Evolutionary conservation across 2,888 invertebrate genomes (phyloP).

Genomic region (Adineta ricciae): DNA sequence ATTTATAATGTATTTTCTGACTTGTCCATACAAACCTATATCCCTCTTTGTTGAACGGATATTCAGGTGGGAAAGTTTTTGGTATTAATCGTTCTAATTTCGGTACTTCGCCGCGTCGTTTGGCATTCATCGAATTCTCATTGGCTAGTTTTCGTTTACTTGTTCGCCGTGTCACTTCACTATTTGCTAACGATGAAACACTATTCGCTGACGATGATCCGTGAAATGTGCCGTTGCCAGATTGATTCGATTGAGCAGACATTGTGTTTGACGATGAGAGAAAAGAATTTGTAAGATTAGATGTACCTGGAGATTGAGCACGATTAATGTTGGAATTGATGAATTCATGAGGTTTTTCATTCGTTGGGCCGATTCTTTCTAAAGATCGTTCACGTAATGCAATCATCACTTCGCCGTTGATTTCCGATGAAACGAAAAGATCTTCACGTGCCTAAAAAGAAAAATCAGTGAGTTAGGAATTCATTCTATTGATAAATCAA

Average conservation of each 20-base stretch:
- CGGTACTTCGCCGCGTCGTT: slow-evolving; percentile 27
- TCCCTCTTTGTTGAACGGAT: slow-evolving; percentile 96
- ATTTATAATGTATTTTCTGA: slow-evolving; percentile 51
- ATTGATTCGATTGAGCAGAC: not conserved
- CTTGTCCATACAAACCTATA: slow-evolving; percentile 53
- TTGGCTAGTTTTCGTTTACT: slow-evolving; percentile 28
- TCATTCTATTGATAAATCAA: not conserved
- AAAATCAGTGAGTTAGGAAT: not conserved
- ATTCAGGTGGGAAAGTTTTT: slow-evolving; percentile 56
- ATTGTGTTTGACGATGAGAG: not conserved
- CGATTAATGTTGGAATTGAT: not conserved
- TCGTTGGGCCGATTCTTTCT: slow-evolving; percentile 33
- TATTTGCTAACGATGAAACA: not conserved
- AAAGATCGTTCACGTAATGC: slow-evolving; percentile 22
- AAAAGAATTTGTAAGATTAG: not conserved
- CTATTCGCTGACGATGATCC: not conserved
- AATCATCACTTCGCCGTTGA: slow-evolving; percentile 18
- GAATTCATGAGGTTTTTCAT: slow-evolving; percentile 11
- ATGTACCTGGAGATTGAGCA: not conserved
- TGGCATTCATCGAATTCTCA: slow-evolving; percentile 18
- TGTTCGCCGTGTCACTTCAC: slow-evolving; percentile 22
- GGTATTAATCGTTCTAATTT: slow-evolving; percentile 30
- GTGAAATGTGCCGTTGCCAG: not conserved
- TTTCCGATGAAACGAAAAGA: slow-evolving; percentile 21
- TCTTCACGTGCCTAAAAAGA: slow-evolving; percentile 25